Base-by-base conservation (phyloP, 2,113 vertebrate genomes). In the Brachyhypopomus gauderio region DNA sequence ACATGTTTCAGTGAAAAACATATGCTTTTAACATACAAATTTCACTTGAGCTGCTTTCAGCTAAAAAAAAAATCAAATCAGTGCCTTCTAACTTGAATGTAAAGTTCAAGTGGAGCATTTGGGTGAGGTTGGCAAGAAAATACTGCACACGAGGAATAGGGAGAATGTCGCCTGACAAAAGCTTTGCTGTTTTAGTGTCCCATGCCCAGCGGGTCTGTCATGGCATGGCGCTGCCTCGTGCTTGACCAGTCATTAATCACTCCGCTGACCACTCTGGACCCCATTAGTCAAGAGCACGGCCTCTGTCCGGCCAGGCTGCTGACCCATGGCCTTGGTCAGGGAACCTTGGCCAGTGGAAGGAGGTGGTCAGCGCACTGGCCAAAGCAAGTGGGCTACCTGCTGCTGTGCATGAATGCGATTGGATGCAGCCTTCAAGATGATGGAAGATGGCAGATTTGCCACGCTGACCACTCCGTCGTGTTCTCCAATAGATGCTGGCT, bases 321-420 rank as follows among this genome's bases (percentile, higher is more conserved):
- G 96, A 98, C 96, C 97, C 95, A 91, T 97, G 88, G 87, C 95
- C 90, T 30, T 89, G 87, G 89, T 90, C 85, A 20, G 90, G 92
- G 89, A 86, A 90, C 88, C 86, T 59, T 0, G 85, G 91, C 95
- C 94, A 96, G 94, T 93, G 88, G 92, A 91, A 90, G 75, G 86
- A 92, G 89, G 83, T 90, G 90, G 88, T 90, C 90, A 90, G 89
- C 72, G 88, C 88, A 81, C 83, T 83, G 91, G 90, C 92, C 92
- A 92, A 56, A 76, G 93, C 93, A 92, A 94, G 91, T 90, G 87
- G 92, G 94, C 95, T 96, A 97, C 97, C 96, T 98, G 97, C 96
- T 98, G 98, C 93, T 97, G 89, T 76, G 75, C 78, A 94, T 96
- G 91, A 98, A 98, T 93, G 93, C 92, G 84, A 94, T 96, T 90